Conservation (phyloP, 2,888 invertebrate genomes). For the Drosophila birchii region DNA sequence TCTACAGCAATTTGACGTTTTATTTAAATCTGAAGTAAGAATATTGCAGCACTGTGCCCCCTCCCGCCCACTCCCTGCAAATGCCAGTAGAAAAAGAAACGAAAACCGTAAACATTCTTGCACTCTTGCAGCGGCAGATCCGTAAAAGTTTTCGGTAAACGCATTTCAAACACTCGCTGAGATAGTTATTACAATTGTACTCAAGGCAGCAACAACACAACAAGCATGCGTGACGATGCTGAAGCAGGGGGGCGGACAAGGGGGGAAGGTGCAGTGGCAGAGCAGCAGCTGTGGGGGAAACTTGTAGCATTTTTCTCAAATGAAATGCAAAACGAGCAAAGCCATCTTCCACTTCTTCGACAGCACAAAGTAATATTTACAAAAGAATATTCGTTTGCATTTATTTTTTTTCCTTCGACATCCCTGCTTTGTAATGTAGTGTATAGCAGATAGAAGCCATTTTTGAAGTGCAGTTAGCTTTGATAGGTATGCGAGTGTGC, state of each 20-base stretch:
- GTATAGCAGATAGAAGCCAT: conserved; percentile 64
- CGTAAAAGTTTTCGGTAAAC: conserved; percentile 77
- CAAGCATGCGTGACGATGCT: conserved; percentile 25
- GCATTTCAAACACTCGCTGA: conserved; percentile 80
- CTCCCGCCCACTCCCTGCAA: background rate
- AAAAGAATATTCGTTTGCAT: conserved; percentile 56
- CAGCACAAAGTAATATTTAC: conserved; percentile 61
- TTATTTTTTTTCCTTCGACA: conserved; percentile 11
- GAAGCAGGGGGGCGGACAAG: background rate
- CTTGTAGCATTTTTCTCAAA: conserved; percentile 67
- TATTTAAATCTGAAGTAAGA: conserved; percentile 44
- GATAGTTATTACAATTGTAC: conserved; percentile 79
- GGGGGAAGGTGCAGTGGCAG: background rate
- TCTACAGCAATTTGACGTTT: conserved; percentile 52
- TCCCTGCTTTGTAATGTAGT: conserved; percentile 38
- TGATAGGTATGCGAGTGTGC: conserved; percentile 55
- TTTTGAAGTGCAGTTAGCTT: conserved; percentile 77
- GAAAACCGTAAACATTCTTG: conserved; percentile 55
- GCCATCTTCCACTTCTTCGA: conserved; percentile 29
- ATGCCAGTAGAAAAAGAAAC: background rate
- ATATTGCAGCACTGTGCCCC: conserved; percentile 4
- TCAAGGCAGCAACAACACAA: conserved; percentile 55
- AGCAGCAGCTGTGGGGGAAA: conserved; percentile 42
- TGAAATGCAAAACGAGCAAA: conserved; percentile 72
- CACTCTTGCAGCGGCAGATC: conserved; percentile 68